Percentiles rank a stretch among this genome's conserved stretches.
Evolutionary conservation across 2,113 vertebrate genomes (phyloP).

Genomic region (Melanostigma gelatinosum): DNA sequence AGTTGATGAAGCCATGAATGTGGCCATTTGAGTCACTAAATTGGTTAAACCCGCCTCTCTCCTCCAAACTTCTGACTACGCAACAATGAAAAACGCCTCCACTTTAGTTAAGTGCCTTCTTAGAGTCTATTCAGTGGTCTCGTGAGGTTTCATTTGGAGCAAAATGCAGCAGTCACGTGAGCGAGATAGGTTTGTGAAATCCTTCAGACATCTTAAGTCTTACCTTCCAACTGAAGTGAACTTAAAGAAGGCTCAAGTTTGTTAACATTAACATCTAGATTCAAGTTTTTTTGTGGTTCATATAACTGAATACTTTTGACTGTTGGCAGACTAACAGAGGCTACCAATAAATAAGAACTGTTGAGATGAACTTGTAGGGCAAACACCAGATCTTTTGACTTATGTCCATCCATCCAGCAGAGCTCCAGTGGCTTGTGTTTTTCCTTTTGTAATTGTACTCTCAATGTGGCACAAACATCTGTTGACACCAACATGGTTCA

Average conservation of each 20-base stretch:
- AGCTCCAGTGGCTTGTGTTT: background rate
- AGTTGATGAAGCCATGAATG: conserved; percentile 35
- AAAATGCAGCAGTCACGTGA: background rate
- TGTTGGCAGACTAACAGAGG: background rate
- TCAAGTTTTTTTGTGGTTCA: background rate
- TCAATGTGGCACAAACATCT: background rate
- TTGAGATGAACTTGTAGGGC: background rate
- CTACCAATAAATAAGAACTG: background rate
- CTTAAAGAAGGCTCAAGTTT: background rate
- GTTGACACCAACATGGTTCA: background rate
- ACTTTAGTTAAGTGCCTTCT: background rate
- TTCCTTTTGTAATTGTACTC: background rate
- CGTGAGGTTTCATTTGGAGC: conserved; percentile 5
- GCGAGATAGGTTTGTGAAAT: background rate
- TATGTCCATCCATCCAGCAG: background rate
- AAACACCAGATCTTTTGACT: background rate
- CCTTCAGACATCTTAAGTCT: background rate
- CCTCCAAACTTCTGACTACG: conserved; percentile 16
- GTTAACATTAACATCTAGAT: background rate
- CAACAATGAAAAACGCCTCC: conserved; percentile 6
- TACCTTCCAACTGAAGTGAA: background rate
- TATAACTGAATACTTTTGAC: background rate
- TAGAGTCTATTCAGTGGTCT: background rate
- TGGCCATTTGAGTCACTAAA: background rate
- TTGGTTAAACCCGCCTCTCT: conserved; percentile 2